Base-by-base conservation (phyloP, 2,113 vertebrate genomes). In the Lethenteron reissneri region DNA sequence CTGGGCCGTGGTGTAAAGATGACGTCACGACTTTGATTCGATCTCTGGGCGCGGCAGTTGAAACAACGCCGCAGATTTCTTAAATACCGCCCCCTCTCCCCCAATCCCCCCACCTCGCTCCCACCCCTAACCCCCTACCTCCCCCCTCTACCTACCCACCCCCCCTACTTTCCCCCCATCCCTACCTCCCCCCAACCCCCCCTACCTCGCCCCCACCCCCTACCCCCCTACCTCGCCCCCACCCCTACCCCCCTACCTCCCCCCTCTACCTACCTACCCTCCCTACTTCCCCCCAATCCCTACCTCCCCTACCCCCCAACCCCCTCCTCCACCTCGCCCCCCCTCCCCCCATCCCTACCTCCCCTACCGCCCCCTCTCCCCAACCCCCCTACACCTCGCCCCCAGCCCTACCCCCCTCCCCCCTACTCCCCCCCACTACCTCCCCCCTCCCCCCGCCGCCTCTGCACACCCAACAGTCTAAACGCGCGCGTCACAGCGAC, bases 51-150 rank as follows among this genome's bases (percentile, higher is more conserved):
- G 41, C 41, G 41, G 41, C 41, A 41, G 41, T 41, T 41, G 41
- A 41, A 6, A 41, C 41, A 41, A 41, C 6, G 41, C 41, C 41
- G 41, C 41, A 41, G 83, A 81, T 78, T 83, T 85, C 85, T 83
- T 78, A 75, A 79, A 76, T 76, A 69, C 76, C 70, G 71, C 58
- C 41, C n/a, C 8, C 9, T 3, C 15, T 2, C 5, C 12, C 11
- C 14, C 1, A 10, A 9, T 25, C 2, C 9, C 2, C 4, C 19
- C 1, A 21, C 19, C 56, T n/a, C 72, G 41, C 41, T 21, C 72
- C 15, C n/a, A 4, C 15, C 10, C 15, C 17, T 25, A 17, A 17
- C 3, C 6, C 57, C 3, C 17, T 17, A 13, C 25, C 12, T 1
- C 14, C 68, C 68, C 2, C 21, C 15, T 9, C 64, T n/a, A 21